These are phyloP conservation scores for Rotaria magnacalcarata DNA, from an alignment of 2,888 invertebrate genomes.

Conservation along the genomic window DNA sequence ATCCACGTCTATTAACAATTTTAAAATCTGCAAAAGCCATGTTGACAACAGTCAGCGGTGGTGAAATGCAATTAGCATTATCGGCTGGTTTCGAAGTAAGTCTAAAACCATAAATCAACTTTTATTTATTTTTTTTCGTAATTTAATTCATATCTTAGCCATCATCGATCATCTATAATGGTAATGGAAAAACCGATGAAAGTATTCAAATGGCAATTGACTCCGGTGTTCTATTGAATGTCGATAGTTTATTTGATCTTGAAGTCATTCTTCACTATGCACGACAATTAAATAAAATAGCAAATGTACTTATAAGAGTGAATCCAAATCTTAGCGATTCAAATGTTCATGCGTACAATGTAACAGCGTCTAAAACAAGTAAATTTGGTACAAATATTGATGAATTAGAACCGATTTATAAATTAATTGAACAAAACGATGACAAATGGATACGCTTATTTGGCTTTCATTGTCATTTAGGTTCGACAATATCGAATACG, in stretches of 20 bases:
- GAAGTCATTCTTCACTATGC: constrained; percentile 52
- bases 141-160: neutral
- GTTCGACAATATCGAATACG: constrained; percentile 53
- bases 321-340: constrained; percentile 47
- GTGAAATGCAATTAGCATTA: constrained; percentile 56
- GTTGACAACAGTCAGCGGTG: constrained; percentile 56
- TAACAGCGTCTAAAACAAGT: constrained; percentile 53
- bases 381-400: constrained; percentile 58
- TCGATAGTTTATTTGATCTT: constrained; percentile 59
- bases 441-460: constrained; percentile 51
- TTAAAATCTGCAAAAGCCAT: constrained; percentile 50
- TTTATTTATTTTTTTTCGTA: too few relatives aligned
- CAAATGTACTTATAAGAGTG: constrained; percentile 52
- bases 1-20: constrained; percentile 51
- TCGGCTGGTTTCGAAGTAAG: constrained; percentile 54
- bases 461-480: constrained; percentile 59
- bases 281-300: constrained; percentile 53
- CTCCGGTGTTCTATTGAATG: constrained; percentile 56
- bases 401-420: constrained; percentile 51
- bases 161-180: constrained; percentile 53
- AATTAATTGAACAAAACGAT: constrained; percentile 48
- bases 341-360: constrained; percentile 56
- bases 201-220: constrained; percentile 57
- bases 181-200: constrained; percentile 58
- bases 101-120: constrained; percentile 4